These are phyloP conservation scores for Lutjanus argentimaculatus DNA, from an alignment of 2,797 vertebrate genomes.

Conservation along the genomic window DNA sequence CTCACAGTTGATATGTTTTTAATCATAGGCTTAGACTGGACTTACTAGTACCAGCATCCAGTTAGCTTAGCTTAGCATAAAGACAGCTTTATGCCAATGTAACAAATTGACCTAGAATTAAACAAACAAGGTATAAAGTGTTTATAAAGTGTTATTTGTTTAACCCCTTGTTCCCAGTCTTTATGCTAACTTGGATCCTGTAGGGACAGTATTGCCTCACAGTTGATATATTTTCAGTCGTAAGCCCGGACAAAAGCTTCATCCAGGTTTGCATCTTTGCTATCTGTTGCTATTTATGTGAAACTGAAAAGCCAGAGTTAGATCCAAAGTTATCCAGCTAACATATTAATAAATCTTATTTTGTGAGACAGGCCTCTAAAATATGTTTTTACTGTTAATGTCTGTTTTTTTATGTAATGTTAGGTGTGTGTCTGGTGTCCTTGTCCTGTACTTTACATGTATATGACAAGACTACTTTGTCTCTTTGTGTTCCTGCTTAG, in stretches of 20 bases:
- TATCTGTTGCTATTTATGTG: not conserved
- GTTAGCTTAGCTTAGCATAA: too few species aligned
- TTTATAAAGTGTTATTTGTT: too few species aligned
- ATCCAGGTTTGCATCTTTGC: not conserved
- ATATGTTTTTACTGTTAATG: constrained; percentile 6
- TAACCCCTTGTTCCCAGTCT: too few species aligned
- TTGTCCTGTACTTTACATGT: not conserved
- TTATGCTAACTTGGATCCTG: too few species aligned
- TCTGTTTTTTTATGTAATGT: constrained; percentile 17
- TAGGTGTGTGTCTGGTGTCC: constrained; percentile 17
- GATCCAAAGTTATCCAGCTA: not conserved
- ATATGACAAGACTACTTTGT: not conserved
- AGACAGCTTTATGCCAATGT: too few species aligned
- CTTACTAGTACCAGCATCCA: too few species aligned
- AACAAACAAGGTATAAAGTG: too few species aligned
- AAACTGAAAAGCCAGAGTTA: constrained; percentile 6
- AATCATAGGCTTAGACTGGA: too few species aligned
- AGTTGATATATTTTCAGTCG: not conserved
- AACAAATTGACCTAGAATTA: too few species aligned
- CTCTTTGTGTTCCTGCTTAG: not conserved
- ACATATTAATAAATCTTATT: constrained; percentile 1
- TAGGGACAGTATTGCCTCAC: too few species aligned
- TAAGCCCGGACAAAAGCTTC: not conserved
- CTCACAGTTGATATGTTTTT: not conserved
- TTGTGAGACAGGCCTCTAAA: constrained; percentile 64